phyloP scores from a whole-genome alignment of 2,888 invertebrate genomes.

The Bhutanitis thaidina region DNA sequence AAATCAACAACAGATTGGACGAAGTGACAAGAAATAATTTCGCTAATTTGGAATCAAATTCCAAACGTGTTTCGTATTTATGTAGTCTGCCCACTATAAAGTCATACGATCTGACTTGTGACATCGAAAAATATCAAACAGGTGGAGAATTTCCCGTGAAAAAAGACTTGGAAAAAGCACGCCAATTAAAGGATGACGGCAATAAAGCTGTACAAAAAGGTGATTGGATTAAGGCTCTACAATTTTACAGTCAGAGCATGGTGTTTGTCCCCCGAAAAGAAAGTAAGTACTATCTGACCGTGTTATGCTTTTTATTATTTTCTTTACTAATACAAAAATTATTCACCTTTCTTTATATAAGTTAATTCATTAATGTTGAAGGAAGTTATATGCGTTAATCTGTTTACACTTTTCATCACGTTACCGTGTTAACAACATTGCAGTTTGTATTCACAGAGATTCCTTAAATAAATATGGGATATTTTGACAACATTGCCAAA shows the following conservation, averaged over 20 bases:
- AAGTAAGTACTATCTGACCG: conserved; percentile 79
- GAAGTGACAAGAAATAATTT: conserved; percentile 83
- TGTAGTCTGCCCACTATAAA: conserved; percentile 73
- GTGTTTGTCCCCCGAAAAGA: conserved; percentile 83
- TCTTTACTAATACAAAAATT: too few relatives aligned
- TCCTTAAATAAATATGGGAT: too few relatives aligned
- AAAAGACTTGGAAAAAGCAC: conserved; percentile 81
- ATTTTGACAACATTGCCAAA: too few relatives aligned
- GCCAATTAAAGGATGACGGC: conserved; percentile 84
- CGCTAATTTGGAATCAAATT: conserved; percentile 80
- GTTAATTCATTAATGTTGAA: too few relatives aligned
- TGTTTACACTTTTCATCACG: too few relatives aligned
- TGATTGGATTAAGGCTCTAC: conserved; percentile 84
- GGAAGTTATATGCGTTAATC: too few relatives aligned
- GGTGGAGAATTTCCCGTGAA: conserved; percentile 59
- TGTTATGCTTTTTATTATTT: too few relatives aligned
- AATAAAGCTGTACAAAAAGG: conserved; percentile 86
- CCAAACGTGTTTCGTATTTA: conserved; percentile 82
- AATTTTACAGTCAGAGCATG: conserved; percentile 85
- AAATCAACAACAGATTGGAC: conserved; percentile 74
- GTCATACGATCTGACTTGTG: conserved; percentile 70
- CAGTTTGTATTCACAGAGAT: too few relatives aligned
- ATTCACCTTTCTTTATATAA: too few relatives aligned
- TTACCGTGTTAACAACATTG: too few relatives aligned
- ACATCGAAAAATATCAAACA: conserved; percentile 51